Evolutionary conservation across 2,797 vertebrate genomes (phyloP), one percentile per base, ranked within the genome.

Genomic region (Rousettus madagascariensis): DNA sequence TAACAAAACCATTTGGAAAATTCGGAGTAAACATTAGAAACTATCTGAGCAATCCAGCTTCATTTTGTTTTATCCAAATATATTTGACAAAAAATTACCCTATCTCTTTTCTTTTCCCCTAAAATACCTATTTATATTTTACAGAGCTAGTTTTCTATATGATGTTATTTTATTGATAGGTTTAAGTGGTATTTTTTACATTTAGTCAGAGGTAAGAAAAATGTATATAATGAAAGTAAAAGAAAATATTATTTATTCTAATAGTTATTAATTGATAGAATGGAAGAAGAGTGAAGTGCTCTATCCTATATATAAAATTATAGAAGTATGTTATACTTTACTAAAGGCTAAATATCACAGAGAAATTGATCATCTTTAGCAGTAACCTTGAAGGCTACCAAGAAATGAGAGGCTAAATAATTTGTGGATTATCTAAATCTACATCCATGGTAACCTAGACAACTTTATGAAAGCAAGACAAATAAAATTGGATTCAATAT

Each of bases 31-130:
- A 74, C 5, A 61, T 38, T 57, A 51, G 61, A 72, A 80, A 38
- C 26, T 59, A 28, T 57, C 9, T 68, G 17, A 26, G 38, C 13
- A 68, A 51, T 51, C 15, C 26, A 69, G 7, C 26, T 83, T 57
- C 38, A 78, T 49, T 43, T 83, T 77, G 8, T 49, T 61, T 86
- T 82, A 85, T 55, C 33, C 22, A 90, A 68, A 53, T 41, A 57
- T 20, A 46, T 59, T 78, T 72, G 63, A 79, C 51, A 36, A 85
- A 92, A 66, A 92, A 28, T 55, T 59, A 30, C 3, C 15, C 1
- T 22, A 17, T 8, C 33, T 30, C 6, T 15, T 77, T 9, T 26
- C 22, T 8, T 2, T 5, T 8, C 19, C 5, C 0, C 0, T 26
- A 55, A 51, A 77, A 24, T n/a, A 38, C 10, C 13, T 74, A 20